phyloP scores from a whole-genome alignment of 2,113 vertebrate genomes.

The Donacobius atricapilla region DNA sequence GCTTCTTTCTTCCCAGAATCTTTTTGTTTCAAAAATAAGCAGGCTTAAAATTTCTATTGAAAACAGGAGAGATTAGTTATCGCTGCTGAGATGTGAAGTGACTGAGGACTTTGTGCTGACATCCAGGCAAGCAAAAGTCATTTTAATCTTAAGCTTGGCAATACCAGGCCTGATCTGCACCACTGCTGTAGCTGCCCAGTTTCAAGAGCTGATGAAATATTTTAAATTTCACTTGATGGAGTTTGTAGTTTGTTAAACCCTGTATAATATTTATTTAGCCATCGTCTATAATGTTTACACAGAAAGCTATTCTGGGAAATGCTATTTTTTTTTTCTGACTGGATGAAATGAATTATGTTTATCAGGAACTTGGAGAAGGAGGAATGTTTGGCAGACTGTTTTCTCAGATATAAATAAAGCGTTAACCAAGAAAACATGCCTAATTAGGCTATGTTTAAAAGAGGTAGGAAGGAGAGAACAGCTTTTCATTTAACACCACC shows the following conservation, averaged over 20 bases:
- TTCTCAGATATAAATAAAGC: conserved; percentile 42
- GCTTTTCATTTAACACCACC: neutral
- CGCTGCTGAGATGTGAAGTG: neutral
- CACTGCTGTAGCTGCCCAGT: neutral
- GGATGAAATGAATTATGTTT: conserved; percentile 42
- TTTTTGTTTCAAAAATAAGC: neutral
- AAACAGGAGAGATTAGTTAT: neutral
- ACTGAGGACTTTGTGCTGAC: neutral
- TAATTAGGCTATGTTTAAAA: conserved; percentile 40
- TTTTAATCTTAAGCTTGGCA: neutral
- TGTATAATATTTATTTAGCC: conserved; percentile 36
- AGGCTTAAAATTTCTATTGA: neutral
- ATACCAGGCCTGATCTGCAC: neutral
- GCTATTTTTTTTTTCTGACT: neutral
- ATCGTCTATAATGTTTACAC: conserved; percentile 12
- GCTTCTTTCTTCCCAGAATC: neutral
- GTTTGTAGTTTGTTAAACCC: neutral
- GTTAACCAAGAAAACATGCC: conserved; percentile 25
- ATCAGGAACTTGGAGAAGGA: conserved; percentile 36
- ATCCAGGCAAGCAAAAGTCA: neutral
- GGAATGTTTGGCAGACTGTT: conserved; percentile 28
- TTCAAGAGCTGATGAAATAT: neutral
- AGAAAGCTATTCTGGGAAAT: conserved; percentile 41
- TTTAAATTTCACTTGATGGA: neutral
- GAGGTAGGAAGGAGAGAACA: neutral